Evolutionary conservation across 1,140 invertebrate genomes (phyloP), one percentile per base, ranked within the genome.

Genomic region (Oncopodura yosiiana): DNA sequence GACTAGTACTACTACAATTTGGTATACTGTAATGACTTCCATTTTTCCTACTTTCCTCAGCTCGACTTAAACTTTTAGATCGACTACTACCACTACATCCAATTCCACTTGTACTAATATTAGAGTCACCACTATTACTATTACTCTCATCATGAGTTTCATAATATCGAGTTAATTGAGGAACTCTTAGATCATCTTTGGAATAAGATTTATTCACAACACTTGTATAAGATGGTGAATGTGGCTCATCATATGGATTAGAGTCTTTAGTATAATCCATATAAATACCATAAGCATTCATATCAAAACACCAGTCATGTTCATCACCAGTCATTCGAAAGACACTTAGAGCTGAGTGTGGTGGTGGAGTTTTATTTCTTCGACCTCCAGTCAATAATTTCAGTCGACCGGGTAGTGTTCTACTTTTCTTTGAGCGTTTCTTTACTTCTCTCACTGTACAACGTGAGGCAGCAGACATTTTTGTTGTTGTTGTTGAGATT

Each of bases 361-460:
- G 49, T 3, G 58, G 58, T 21, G 58, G 58, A 23, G 53, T 61
- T 1, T 38, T 26, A 43, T 27, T 61, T 16, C 43, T 50, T 3
- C 21, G 18, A n/a, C 50, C 43, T 34, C 12, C 21, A 6, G 52
- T 14, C 3, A 62, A 21, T 21, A 56, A 44, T 39, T 62, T 62
- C 32, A 62, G 49, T 21, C 61, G 43, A 2, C 57, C 54, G 0
- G 61, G 61, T n/a, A 63, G 51, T 6, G 61, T 63, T 45, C 61
- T 36, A 53, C 61, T 63, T 36, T 59, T 59, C 36, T 57, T 60
- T 9, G 49, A 45, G n/a, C 61, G 55, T 37, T 60, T 59, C 48
- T 63, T 63, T 39, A 63, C 51, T 53, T 63, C 61, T 1, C 61
- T 49, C 12, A 63, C 61, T 16, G 61, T 63, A n/a, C 44, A 54